phyloP scores from a whole-genome alignment of 1,140 invertebrate species.

The Brachystomella parvula region DNA sequence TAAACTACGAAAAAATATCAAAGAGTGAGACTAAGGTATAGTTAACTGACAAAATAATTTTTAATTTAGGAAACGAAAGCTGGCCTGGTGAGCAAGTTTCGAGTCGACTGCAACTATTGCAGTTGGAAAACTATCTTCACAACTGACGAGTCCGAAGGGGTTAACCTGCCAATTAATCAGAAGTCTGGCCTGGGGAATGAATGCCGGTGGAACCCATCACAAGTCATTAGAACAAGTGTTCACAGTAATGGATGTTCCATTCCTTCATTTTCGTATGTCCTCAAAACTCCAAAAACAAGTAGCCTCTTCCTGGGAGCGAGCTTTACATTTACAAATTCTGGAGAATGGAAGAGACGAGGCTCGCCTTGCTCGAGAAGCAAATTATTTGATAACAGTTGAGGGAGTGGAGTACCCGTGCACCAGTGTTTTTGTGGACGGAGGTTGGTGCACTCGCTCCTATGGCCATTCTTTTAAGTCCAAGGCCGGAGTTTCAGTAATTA shows the following conservation, averaged over 20 bases:
- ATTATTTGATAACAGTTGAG: background rate
- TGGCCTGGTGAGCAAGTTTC: no score
- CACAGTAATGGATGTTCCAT: background rate
- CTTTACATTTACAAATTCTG: background rate
- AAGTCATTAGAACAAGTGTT: background rate
- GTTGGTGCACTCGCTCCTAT: conserved; percentile 11
- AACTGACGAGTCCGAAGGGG: no score
- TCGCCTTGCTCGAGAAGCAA: background rate
- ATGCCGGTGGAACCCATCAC: background rate
- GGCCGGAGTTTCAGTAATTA: conserved; percentile 32
- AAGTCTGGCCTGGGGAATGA: background rate
- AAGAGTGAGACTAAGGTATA: no score
- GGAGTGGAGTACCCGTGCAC: background rate
- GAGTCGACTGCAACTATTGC: no score
- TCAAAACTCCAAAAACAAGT: background rate
- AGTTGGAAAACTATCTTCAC: no score
- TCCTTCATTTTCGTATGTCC: background rate
- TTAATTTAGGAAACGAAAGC: no score
- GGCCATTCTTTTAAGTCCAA: conserved; percentile 10
- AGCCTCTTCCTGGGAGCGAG: background rate
- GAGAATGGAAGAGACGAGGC: conserved; percentile 6
- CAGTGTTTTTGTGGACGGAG: conserved; percentile 8
- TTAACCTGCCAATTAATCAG: background rate
- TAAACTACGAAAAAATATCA: no score
- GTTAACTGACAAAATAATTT: no score